These are phyloP conservation scores for Isotomurus palustris DNA, from an alignment of 2,888 invertebrate genomes.

Conservation along the genomic window DNA sequence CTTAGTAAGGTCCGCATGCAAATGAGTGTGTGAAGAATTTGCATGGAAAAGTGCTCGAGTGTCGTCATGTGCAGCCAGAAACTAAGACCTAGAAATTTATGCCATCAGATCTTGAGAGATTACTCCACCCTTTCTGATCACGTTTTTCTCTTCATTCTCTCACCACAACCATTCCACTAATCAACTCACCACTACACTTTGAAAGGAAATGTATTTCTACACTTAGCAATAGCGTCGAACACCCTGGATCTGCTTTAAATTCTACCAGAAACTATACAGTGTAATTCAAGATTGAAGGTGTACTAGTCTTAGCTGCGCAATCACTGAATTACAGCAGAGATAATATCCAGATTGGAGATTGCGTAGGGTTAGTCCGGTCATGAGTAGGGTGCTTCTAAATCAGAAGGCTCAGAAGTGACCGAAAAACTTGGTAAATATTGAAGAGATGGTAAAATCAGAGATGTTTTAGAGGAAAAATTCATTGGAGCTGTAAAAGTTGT, in stretches of 20 bases:
- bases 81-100: constrained; percentile 47
- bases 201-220: no score
- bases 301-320: background rate
- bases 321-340: background rate
- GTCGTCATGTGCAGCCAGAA: constrained; percentile 47
- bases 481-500: no score
- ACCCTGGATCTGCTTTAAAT: no score
- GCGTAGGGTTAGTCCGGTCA: no score
- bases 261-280: background rate
- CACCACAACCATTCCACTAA: constrained; percentile 6
- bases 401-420: no score
- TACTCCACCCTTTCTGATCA: constrained; percentile 47
- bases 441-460: no score
- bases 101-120: constrained; percentile 47
- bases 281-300: background rate
- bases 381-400: no score
- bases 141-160: constrained; percentile 21
- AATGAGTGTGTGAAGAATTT: constrained; percentile 47
- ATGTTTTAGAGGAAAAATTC: no score
- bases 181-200: no score
- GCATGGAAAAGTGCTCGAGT: constrained; percentile 47
- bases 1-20: constrained; percentile 42
- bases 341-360: no score
- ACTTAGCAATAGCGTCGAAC: no score
- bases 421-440: no score